Evolutionary conservation across 2,113 vertebrate genomes (phyloP), one percentile per base, ranked within the genome.

Genomic region (Rousettus leschenaultii): DNA sequence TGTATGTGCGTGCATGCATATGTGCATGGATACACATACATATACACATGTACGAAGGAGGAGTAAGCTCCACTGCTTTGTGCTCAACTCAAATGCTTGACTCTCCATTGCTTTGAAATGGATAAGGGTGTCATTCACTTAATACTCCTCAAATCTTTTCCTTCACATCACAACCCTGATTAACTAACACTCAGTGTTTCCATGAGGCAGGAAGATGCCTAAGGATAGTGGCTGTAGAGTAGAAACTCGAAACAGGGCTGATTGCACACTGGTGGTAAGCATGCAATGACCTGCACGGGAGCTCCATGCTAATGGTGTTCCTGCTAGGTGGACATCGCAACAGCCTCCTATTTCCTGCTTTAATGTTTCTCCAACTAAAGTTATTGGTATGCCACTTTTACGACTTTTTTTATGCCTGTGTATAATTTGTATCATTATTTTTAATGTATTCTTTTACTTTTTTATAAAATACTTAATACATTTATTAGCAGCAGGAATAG

Each of bases 281-380:
- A 45, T 21, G n/a, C 14, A 2, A 0, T 21, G 43, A 57, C 3
- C 2, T 7, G 0, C 5, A 4, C 2, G 38, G 33, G 10, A 10
- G 4, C 12, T 68, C 28, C 3, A 6, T 30, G 3, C 11, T 65
- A 30, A 28, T 18, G 15, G 28, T 30, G 51, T 71, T 51, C 22
- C 12, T 63, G 7, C 21, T 14, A 3, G 6, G 30, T 30, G 1
- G 11, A 28, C 66, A 7, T 71, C n/a, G 53, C 38, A 48, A 6
- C 6, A 18, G 22, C 33, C 33, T 66, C 22, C n/a, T 86, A 1
- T 40, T 33, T 2, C 15, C 12, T 73, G 45, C 24, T 93, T n/a
- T 30, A 35, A 13, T 40, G 1, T 68, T 92, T 89, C 45, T 48
- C 38, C 55, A 74, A 3, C 19, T 35, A 19, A 68, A 51, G 51